Evolutionary conservation across 53 echinoderm and acorn worm species (phyloP).

Genomic region (Holothuria leucospilota): DNA sequence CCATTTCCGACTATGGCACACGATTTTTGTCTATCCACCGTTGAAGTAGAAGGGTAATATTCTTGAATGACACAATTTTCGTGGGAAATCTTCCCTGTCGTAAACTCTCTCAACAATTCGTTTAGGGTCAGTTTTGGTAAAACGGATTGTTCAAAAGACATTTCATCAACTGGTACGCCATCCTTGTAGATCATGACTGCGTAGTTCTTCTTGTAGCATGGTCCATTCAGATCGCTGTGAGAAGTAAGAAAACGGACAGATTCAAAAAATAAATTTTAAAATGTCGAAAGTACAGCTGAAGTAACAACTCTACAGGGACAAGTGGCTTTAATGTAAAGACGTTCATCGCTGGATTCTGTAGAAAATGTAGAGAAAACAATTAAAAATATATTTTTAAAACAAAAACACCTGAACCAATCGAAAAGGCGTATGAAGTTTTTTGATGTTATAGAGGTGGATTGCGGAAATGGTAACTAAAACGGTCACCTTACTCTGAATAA

Average conservation of each 20-base stretch:
- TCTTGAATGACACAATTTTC: slow-evolving; percentile 46
- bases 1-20: slow-evolving; percentile 47
- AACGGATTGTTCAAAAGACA: slow-evolving; percentile 25
- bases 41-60: slow-evolving; percentile 25
- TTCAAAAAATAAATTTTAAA: too few relatives aligned
- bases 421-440: too few relatives aligned
- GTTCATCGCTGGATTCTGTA: too few relatives aligned
- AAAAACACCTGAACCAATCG: too few relatives aligned
- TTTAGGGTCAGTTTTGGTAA: slow-evolving; percentile 18
- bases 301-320: too few relatives aligned
- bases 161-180: slow-evolving; percentile 10
- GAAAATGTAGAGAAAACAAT: too few relatives aligned
- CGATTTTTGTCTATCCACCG: background rate
- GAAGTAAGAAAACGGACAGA: background rate
- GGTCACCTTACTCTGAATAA: too few relatives aligned
- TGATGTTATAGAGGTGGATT: too few relatives aligned
- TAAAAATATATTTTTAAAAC: too few relatives aligned
- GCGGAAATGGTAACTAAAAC: too few relatives aligned
- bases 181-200: slow-evolving; percentile 47
- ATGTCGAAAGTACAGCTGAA: too few relatives aligned
- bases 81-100: slow-evolving; percentile 38
- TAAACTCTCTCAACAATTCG: slow-evolving; percentile 22
- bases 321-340: too few relatives aligned
- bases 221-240: slow-evolving; percentile 32
- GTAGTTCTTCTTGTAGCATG: slow-evolving; percentile 51